Evolutionary conservation across 2,797 vertebrate genomes (phyloP).

Genomic region (Catharus ustulatus): DNA sequence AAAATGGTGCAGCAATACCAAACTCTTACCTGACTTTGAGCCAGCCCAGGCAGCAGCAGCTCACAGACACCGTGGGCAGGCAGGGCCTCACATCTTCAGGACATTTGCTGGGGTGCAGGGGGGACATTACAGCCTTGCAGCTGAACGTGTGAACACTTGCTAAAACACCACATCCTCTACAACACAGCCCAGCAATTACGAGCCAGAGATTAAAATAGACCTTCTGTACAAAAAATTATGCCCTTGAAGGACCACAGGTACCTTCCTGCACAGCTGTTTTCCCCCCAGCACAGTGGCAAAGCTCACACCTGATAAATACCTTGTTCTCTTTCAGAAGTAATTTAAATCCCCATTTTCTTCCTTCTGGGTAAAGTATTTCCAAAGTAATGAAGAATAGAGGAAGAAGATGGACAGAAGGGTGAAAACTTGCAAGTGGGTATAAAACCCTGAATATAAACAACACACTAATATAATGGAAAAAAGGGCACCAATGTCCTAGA

Average conservation of each 20-base stretch:
- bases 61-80: background rate
- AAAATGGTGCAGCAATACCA: background rate
- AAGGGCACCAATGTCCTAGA: background rate
- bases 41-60: background rate
- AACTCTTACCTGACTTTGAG: background rate
- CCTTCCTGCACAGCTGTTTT: background rate
- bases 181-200: background rate
- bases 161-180: background rate
- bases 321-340: background rate
- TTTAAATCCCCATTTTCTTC: background rate
- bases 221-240: background rate
- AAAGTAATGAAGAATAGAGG: background rate
- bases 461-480: background rate
- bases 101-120: background rate
- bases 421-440: background rate
- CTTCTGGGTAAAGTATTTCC: background rate
- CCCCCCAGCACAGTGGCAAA: background rate
- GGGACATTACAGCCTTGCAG: background rate
- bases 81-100: fast-evolving
- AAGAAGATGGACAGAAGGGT: background rate
- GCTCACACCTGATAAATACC: background rate
- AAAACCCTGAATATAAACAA: background rate
- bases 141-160: background rate
- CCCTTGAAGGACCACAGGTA: background rate
- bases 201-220: background rate